A percentile compares a stretch with the other conserved stretches of the same genome.
Conservation (phyloP, 2,888 invertebrate species). For the Ectobius pallidus region DNA sequence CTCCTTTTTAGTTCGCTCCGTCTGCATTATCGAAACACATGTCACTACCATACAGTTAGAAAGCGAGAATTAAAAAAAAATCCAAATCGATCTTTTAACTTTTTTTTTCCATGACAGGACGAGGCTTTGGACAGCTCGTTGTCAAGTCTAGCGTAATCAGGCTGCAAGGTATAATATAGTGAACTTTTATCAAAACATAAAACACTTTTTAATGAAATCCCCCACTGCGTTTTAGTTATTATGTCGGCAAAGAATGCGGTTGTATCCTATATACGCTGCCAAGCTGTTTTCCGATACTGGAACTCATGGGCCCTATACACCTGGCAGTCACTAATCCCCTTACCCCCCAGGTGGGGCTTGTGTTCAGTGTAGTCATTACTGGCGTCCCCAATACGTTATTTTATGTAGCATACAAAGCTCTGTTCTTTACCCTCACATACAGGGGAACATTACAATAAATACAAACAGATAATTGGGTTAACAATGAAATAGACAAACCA, state of each 20-base stretch:
- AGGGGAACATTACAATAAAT: too few species aligned
- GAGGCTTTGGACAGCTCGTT: too few species aligned
- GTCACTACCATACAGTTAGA: too few species aligned
- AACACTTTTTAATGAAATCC: conserved; percentile 4
- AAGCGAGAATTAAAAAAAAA: too few species aligned
- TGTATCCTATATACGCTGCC: not conserved
- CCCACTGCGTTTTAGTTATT: not conserved
- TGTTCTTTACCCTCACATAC: too few species aligned
- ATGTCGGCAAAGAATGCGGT: not conserved
- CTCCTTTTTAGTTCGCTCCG: too few species aligned
- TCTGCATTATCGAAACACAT: too few species aligned
- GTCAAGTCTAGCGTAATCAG: not conserved
- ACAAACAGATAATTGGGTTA: too few species aligned
- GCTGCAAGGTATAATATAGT: not conserved
- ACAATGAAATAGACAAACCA: too few species aligned
- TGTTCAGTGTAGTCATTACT: not conserved
- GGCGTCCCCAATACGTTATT: not conserved
- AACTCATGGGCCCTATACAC: not conserved
- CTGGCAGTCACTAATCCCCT: not conserved
- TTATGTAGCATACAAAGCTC: not conserved
- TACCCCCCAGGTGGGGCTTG: not conserved
- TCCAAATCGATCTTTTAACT: too few species aligned
- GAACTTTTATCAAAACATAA: not conserved
- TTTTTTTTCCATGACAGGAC: not conserved
- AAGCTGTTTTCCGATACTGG: not conserved